Percentiles rank a stretch among this genome's conserved stretches.
Evolutionary conservation across 2,888 invertebrate genomes (phyloP).

Genomic region (Chloroclysta siterata): DNA sequence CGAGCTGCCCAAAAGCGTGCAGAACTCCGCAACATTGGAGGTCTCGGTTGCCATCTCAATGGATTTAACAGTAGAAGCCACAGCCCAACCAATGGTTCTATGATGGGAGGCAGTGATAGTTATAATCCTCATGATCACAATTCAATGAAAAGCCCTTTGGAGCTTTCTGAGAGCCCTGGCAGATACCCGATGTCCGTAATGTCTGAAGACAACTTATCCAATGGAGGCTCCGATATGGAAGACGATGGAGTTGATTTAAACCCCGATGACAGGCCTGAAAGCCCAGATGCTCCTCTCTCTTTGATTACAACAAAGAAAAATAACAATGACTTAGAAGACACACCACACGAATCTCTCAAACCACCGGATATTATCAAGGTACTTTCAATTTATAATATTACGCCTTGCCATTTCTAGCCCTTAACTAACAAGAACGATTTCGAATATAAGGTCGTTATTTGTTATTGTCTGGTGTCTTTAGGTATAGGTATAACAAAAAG

Average conservation of each 20-base stretch:
- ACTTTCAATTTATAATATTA: constrained; percentile 5
- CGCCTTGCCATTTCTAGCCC: no score
- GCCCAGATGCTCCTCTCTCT: constrained; percentile 89
- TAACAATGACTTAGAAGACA: constrained; percentile 77
- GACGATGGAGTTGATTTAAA: constrained; percentile 86
- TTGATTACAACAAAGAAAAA: constrained; percentile 87
- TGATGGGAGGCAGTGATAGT: constrained; percentile 86
- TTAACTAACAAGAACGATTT: no score
- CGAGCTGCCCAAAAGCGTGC: constrained; percentile 97
- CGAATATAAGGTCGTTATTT: no score
- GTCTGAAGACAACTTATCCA: constrained; percentile 88
- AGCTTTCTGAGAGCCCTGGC: constrained; percentile 81
- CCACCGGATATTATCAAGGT: constrained; percentile 83
- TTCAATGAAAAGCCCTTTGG: constrained; percentile 87
- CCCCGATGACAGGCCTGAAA: constrained; percentile 85
- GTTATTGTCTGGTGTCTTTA: no score
- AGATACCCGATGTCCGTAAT: constrained; percentile 87
- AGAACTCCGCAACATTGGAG: constrained; percentile 88
- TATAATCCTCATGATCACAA: constrained; percentile 85
- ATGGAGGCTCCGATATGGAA: constrained; percentile 87
- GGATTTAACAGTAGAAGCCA: constrained; percentile 87
- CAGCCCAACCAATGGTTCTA: constrained; percentile 86
- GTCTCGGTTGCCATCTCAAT: constrained; percentile 86
- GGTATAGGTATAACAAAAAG: no score
- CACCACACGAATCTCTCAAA: constrained; percentile 80